A percentile compares a stretch with the other conserved stretches of the same genome.
Evolutionary conservation across 2,888 invertebrate species (phyloP).

Genomic region (Adelphocoris suturalis): DNA sequence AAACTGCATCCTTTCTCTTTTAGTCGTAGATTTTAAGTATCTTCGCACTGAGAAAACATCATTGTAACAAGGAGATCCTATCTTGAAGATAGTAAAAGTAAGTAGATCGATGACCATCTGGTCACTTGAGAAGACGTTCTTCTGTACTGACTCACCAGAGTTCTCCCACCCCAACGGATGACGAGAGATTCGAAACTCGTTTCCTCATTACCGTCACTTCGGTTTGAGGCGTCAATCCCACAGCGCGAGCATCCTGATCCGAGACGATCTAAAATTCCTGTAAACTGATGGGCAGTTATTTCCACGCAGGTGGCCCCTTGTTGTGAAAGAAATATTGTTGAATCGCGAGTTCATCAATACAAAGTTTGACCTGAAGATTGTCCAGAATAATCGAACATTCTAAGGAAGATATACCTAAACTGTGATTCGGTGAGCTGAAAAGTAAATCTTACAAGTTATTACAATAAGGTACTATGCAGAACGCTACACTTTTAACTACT

Average conservation of each 20-base stretch:
- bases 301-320: background rate
- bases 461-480: too few relatives aligned
- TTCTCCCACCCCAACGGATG: background rate
- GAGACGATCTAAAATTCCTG: background rate
- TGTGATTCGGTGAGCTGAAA: background rate
- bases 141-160: background rate
- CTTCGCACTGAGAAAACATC: background rate
- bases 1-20: too few relatives aligned
- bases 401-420: too few relatives aligned
- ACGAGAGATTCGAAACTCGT: slow-evolving; percentile 38
- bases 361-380: too few relatives aligned
- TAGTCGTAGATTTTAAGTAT: too few relatives aligned
- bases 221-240: background rate
- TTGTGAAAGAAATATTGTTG: background rate
- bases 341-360: too few relatives aligned
- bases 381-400: too few relatives aligned
- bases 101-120: slow-evolving; percentile 4
- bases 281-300: background rate
- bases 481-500: too few relatives aligned
- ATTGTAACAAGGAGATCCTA: background rate
- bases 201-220: slow-evolving; percentile 49
- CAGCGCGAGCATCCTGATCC: background rate
- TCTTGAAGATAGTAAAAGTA: background rate
- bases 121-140: background rate
- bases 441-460: too few relatives aligned